These are phyloP conservation scores for Nothobranchius furzeri DNA, from an alignment of 2,113 vertebrate species.

Conservation along the genomic window DNA sequence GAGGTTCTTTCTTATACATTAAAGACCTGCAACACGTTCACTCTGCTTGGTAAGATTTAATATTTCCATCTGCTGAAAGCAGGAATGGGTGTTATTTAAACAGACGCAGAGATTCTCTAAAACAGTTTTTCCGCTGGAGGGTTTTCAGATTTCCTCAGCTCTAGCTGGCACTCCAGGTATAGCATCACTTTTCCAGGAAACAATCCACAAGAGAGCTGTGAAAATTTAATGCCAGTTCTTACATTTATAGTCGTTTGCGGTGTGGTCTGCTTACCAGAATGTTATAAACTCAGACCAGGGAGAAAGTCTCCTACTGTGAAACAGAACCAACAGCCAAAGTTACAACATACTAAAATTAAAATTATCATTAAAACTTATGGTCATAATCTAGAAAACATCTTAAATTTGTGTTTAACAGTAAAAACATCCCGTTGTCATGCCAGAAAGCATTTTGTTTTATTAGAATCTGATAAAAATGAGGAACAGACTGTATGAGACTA, in stretches of 20 bases:
- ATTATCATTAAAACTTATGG: too few relatives aligned
- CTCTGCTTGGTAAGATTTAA: neutral
- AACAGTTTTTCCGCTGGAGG: constrained; percentile 45
- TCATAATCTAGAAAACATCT: too few relatives aligned
- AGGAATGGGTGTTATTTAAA: neutral
- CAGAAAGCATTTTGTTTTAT: too few relatives aligned
- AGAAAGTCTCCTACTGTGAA: too few relatives aligned
- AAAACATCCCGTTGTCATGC: too few relatives aligned
- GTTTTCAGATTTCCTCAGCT: constrained; percentile 24
- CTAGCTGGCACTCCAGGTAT: constrained; percentile 21
- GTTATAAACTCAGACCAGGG: too few relatives aligned
- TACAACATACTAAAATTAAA: too few relatives aligned
- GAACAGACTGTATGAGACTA: too few relatives aligned
- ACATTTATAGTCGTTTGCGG: constrained; percentile 11
- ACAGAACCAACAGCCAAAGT: too few relatives aligned
- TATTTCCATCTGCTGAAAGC: neutral
- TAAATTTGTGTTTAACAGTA: too few relatives aligned
- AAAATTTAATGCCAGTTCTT: constrained; percentile 14
- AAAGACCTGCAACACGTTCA: neutral
- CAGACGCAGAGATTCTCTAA: neutral
- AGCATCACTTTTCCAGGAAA: constrained; percentile 45
- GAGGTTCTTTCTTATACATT: too few relatives aligned
- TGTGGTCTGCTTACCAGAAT: constrained; percentile 2
- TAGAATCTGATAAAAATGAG: too few relatives aligned
- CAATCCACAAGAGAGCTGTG: constrained; percentile 14